Conservation (phyloP, 2,113 vertebrate genomes). For the Apus apus region DNA sequence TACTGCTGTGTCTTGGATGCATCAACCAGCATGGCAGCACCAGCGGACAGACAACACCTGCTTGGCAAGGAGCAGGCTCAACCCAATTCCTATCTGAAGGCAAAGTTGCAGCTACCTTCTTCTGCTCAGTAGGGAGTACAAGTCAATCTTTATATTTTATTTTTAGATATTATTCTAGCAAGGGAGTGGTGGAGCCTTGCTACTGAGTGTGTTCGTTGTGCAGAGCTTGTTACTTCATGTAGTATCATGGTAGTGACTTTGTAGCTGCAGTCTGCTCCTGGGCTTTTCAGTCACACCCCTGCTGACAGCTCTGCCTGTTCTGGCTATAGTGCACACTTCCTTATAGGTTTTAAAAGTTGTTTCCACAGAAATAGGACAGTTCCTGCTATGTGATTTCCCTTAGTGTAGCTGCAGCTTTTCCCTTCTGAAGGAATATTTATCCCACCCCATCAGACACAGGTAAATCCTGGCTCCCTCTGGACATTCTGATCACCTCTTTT, state of each 20-base stretch:
- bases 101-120: background rate
- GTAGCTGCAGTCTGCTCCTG: background rate
- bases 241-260: background rate
- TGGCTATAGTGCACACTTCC: background rate
- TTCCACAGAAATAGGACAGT: background rate
- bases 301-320: background rate
- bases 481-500: background rate
- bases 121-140: background rate
- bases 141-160: background rate
- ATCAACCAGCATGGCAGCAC: background rate
- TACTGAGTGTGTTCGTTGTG: constrained; percentile 30
- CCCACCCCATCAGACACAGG: background rate
- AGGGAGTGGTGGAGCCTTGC: constrained; percentile 31
- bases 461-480: background rate
- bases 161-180: background rate
- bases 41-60: background rate
- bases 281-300: background rate
- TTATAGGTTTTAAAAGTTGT: background rate
- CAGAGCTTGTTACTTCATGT: background rate
- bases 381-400: background rate
- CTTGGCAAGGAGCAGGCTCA: constrained; percentile 2
- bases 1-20: background rate
- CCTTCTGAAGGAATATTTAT: background rate
- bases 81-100: background rate
- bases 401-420: background rate